A percentile compares a stretch with the other conserved stretches of the same genome.
Evolutionary conservation across 2,797 vertebrate species (phyloP).

Genomic region (Staurois parvus): DNA sequence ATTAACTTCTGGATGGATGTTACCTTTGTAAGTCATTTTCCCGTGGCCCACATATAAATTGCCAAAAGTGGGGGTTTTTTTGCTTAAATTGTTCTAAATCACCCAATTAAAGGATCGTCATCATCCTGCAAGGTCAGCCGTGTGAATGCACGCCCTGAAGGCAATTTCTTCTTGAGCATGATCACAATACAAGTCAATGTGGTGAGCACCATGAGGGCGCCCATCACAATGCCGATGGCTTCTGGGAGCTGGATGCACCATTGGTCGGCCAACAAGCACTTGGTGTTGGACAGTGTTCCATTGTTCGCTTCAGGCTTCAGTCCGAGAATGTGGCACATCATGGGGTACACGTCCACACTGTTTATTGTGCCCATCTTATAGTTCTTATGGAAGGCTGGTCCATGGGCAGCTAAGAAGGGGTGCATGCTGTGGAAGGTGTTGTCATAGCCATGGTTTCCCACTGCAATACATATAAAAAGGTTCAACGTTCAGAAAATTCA

Average conservation of each 20-base stretch:
- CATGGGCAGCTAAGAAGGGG: conserved; percentile 88
- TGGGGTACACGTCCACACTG: conserved; percentile 91
- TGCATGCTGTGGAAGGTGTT: conserved; percentile 92
- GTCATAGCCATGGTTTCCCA: conserved; percentile 96
- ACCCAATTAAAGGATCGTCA: conserved; percentile 84
- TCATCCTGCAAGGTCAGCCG: conserved; percentile 84
- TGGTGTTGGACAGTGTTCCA: conserved; percentile 79
- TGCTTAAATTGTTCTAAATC: conserved; percentile 24
- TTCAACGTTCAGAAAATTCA: too few relatives aligned
- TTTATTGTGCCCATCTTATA: conserved; percentile 73
- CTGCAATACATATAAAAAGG: conserved; percentile 69
- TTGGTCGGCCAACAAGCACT: conserved; percentile 82
- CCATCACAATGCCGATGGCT: conserved; percentile 81
- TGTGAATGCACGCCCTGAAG: conserved; percentile 73
- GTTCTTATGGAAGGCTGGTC: conserved; percentile 86
- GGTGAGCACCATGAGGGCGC: conserved; percentile 80
- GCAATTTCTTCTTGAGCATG: conserved; percentile 71
- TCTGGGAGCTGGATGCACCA: conserved; percentile 77
- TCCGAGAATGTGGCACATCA: conserved; percentile 91
- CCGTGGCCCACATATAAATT: too few relatives aligned
- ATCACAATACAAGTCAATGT: conserved; percentile 79
- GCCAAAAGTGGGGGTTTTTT: too few relatives aligned
- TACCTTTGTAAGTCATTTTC: too few relatives aligned
- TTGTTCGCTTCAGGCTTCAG: conserved; percentile 86
- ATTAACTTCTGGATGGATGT: too few relatives aligned